These are phyloP conservation scores for Nautilus pompilius DNA, from an alignment of 1,140 invertebrate genomes.

Conservation along the genomic window DNA sequence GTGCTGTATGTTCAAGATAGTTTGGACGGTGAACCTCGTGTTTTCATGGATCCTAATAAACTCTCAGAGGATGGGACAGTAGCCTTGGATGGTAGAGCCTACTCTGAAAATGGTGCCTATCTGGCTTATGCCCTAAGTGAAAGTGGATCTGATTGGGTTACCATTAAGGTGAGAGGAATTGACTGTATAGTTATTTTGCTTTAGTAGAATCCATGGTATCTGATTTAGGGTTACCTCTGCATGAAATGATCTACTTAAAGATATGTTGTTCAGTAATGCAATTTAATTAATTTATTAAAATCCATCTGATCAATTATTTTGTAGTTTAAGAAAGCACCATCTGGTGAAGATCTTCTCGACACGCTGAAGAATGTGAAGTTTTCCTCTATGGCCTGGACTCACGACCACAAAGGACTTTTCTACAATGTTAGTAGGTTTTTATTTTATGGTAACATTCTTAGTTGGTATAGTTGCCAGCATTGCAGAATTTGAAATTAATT, in stretches of 20 bases:
- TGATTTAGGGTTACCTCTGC: background rate
- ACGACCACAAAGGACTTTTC: slow-evolving; percentile 92
- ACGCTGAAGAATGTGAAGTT: slow-evolving; percentile 88
- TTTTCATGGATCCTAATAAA: slow-evolving; percentile 95
- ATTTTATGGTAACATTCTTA: too few relatives aligned
- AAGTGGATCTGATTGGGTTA: slow-evolving; percentile 94
- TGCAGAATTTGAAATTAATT: too few relatives aligned
- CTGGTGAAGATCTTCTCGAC: slow-evolving; percentile 81
- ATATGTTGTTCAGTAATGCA: too few relatives aligned
- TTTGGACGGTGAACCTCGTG: slow-evolving; percentile 72
- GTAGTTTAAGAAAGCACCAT: slow-evolving; percentile 59
- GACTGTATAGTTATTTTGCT: too few relatives aligned
- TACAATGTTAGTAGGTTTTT: slow-evolving; percentile 84
- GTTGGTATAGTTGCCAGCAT: too few relatives aligned
- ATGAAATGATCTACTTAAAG: background rate
- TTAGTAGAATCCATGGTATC: background rate
- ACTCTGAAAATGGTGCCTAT: slow-evolving; percentile 86
- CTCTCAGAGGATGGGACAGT: slow-evolving; percentile 92
- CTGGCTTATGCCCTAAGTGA: slow-evolving; percentile 89
- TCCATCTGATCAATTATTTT: too few relatives aligned
- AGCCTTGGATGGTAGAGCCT: slow-evolving; percentile 73
- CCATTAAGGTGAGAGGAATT: slow-evolving; percentile 68
- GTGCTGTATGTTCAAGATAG: slow-evolving; percentile 88
- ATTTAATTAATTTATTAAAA: too few relatives aligned
- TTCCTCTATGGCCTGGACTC: slow-evolving; percentile 87